Conservation (phyloP, 2,113 vertebrate genomes). For the Charadrius vociferus region DNA sequence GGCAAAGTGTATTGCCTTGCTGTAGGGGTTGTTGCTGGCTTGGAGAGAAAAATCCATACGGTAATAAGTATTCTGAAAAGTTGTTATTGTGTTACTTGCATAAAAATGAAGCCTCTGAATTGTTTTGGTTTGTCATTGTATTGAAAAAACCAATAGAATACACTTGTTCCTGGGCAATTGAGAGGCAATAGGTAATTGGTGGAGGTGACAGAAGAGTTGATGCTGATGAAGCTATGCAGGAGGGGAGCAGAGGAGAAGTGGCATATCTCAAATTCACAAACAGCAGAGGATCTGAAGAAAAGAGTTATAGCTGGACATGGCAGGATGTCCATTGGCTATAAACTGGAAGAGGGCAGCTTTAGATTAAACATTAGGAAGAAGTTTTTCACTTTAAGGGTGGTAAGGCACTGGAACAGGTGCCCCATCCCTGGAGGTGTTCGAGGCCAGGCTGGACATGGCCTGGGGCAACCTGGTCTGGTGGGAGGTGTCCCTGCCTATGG, state of each 20-base stretch:
- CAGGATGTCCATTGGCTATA: neutral
- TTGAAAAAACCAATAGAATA: neutral
- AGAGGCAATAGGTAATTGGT: neutral
- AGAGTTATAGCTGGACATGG: neutral
- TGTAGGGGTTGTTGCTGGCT: neutral
- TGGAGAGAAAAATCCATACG: neutral
- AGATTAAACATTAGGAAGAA: no score
- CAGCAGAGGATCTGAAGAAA: neutral
- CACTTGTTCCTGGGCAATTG: neutral
- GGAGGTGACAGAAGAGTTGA: neutral
- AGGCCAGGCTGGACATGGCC: no score
- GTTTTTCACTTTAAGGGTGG: no score
- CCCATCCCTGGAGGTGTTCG: no score
- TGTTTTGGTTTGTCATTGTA: neutral
- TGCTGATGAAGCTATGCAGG: neutral
- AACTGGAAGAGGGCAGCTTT: no score
- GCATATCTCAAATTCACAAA: neutral
- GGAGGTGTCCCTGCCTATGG: no score
- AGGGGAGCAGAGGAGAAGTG: neutral
- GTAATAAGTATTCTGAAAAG: neutral
- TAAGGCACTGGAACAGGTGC: no score
- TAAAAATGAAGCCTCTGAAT: neutral
- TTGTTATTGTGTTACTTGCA: neutral
- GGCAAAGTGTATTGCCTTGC: neutral
- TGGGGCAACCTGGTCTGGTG: no score